Evolutionary conservation across 2,888 invertebrate genomes (phyloP).

Genomic region (Lepas anatifera): DNA sequence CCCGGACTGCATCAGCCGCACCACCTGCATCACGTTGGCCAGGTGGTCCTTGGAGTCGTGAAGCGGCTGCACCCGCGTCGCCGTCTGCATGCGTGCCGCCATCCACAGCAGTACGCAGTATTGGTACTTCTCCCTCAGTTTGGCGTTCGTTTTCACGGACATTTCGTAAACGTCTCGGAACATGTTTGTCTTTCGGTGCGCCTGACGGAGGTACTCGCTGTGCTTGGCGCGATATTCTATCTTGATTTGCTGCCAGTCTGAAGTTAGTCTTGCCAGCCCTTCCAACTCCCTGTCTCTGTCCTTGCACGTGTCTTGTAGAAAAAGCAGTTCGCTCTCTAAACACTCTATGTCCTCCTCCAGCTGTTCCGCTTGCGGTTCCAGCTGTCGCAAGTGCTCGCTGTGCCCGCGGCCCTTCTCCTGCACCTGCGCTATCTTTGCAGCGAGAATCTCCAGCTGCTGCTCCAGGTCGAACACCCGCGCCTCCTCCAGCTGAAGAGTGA

Average conservation of each 20-base stretch:
- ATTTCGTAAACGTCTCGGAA: neutral
- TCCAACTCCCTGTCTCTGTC: neutral
- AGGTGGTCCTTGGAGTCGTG: no score
- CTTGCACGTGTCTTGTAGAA: neutral
- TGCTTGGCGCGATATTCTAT: neutral
- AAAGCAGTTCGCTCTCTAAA: neutral
- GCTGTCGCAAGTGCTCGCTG: no score
- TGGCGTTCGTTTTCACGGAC: neutral
- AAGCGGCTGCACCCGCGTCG: neutral
- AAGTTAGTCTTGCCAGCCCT: neutral
- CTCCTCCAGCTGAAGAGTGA: neutral
- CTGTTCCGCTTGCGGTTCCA: neutral
- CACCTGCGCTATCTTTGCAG: no score
- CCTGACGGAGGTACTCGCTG: neutral
- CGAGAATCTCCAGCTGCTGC: neutral
- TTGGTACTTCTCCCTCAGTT: neutral
- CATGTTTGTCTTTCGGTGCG: neutral
- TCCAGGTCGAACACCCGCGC: neutral
- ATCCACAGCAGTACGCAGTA: neutral
- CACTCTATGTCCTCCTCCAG: neutral
- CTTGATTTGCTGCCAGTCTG: neutral
- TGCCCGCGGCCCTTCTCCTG: no score
- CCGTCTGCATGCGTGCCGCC: neutral
- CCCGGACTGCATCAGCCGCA: neutral
- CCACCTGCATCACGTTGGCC: neutral